These are phyloP conservation scores for Masnerella sp. DNA, from an alignment of 2,888 invertebrate genomes.

Conservation along the genomic window DNA sequence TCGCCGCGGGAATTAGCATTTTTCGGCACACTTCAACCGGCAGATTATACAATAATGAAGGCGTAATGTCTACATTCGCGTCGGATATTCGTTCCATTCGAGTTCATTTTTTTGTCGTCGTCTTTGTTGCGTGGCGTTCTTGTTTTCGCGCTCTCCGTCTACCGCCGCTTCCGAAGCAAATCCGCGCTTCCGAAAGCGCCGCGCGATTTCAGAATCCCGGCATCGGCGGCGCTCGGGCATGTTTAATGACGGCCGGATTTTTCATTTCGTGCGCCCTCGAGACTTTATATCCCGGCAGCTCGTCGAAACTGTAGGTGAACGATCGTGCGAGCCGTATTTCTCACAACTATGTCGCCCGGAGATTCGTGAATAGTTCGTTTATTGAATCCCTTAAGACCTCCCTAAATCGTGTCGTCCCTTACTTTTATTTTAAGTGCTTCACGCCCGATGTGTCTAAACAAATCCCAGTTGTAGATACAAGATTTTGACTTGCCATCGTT, in stretches of 20 bases:
- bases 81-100: neutral
- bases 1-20: too few relatives aligned
- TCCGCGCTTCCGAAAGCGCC: conserved; percentile 30
- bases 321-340: conserved; percentile 38
- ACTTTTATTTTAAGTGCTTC: conserved; percentile 32
- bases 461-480: conserved; percentile 4
- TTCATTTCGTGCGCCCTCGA: conserved; percentile 53
- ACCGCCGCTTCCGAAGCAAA: conserved; percentile 19
- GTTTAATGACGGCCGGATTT: conserved; percentile 47
- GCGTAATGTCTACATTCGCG: neutral
- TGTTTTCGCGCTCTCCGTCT: conserved; percentile 2
- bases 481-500: conserved; percentile 7
- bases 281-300: conserved; percentile 42
- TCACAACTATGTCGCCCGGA: conserved; percentile 45
- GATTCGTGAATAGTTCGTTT: conserved; percentile 47
- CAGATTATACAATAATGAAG: too few relatives aligned
- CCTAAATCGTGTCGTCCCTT: conserved; percentile 24
- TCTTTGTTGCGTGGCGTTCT: neutral
- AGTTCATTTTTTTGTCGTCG: conserved; percentile 2
- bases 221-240: conserved; percentile 20
- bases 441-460: neutral
- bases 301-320: conserved; percentile 38
- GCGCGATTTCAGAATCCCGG: conserved; percentile 28
- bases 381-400: conserved; percentile 33
- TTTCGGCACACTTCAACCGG: too few relatives aligned